Base-by-base conservation (phyloP, 2,888 invertebrate genomes). In the Chaetogeoica ovagalla region DNA sequence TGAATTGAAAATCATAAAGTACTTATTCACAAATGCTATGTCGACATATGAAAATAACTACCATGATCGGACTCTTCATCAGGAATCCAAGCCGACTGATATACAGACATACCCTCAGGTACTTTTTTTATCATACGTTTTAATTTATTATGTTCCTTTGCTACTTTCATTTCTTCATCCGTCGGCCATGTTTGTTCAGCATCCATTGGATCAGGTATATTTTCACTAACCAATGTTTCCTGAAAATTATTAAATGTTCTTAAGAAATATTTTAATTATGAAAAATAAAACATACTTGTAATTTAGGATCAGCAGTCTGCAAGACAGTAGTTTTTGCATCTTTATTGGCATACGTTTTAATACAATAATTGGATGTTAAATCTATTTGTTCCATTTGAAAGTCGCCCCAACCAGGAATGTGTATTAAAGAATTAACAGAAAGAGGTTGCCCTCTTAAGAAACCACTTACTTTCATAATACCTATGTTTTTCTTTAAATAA, bases 181-280 rank as follows among this genome's bases (percentile, higher is more conserved):
- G 96, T 96, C 0, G 98, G 97, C 96, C 96, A 97, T 0, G 97
- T 97, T 87, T 98, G 98, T 86, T 98, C 98, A 1, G 93, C 95
- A 85, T 96, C 94, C 95, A 97, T 94, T 9, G 92, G 92, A 88
- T 97, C 95, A 0, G 93, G 92, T 75, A 91, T 87, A 87, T 94
- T 94, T 88, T 96, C 97, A 43, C 90, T 89, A 81, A 91, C 89
- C 60, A 97, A 88, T 75, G 91, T 90, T 85, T 92, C 92, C 87
- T 89, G 86, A 11, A 81, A 82, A 48, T 62, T 82, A 63, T 55
- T 17, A 37, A 59, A 48, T 55, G 63, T 21, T 65, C 39, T 69
- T 19, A 55, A n/a, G n/a, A 13, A 19, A 52, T 52, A 15, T 60
- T 23, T 43, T 21, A 57, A 65, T 57, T 57, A 37, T 21, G 2